Percentiles rank a stretch among this genome's conserved stretches.
phyloP scores from a whole-genome alignment of 2,113 vertebrate genomes.

The Seriola quinqueradiata region DNA sequence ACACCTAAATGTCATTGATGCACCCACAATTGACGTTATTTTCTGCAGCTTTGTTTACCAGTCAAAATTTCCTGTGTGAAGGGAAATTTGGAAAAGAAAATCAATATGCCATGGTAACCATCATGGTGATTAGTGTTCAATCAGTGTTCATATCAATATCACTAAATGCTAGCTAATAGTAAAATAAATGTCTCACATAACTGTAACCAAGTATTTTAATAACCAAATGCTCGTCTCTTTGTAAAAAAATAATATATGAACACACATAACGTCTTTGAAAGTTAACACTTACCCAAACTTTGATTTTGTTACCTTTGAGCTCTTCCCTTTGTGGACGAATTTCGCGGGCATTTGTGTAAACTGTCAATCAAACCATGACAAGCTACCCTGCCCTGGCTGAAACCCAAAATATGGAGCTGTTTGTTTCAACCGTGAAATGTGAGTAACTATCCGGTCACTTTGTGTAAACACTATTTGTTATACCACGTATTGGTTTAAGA shows the following conservation, averaged over 20 bases:
- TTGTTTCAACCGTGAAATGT: constrained; percentile 73
- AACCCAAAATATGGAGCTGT: constrained; percentile 66
- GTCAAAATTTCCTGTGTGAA: not conserved
- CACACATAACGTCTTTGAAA: not conserved
- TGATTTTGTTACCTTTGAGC: not conserved
- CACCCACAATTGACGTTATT: not conserved
- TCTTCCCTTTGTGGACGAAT: not conserved
- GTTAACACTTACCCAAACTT: not conserved
- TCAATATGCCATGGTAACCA: not conserved
- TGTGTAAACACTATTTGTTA: not conserved
- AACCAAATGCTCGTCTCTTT: not conserved
- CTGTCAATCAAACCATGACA: not conserved
- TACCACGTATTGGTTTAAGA: not conserved
- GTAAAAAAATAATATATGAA: not conserved
- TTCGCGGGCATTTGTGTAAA: constrained; percentile 8
- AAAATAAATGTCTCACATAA: not conserved
- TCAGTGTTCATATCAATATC: not conserved
- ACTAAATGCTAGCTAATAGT: not conserved
- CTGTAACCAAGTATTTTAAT: not conserved
- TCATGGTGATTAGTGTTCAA: not conserved
- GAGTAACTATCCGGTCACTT: constrained; percentile 12
- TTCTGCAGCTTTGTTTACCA: constrained; percentile 5
- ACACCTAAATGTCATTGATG: not conserved
- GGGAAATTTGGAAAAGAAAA: not conserved
- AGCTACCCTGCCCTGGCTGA: not conserved